Evolutionary conservation across 2,113 vertebrate species (phyloP).

Genomic region (Nematolebias whitei): DNA sequence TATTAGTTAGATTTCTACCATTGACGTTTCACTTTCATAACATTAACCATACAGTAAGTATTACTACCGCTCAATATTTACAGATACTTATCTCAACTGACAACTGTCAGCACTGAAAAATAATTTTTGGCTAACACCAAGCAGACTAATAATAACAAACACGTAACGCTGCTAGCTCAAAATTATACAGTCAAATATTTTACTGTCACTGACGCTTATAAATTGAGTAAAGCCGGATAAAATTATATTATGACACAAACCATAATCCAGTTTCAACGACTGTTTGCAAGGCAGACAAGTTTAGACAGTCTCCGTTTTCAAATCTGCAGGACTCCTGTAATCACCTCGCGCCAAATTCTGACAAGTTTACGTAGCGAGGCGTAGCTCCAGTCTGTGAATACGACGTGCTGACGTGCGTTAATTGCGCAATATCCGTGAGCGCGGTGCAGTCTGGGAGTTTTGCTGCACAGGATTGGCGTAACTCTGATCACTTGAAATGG

Average conservation of each 20-base stretch:
- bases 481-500: constrained; percentile 74
- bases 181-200: neutral
- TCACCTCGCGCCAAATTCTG: constrained; percentile 71
- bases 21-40: neutral
- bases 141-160: constrained; percentile 6
- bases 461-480: constrained; percentile 68
- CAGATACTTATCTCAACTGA: no score
- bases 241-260: neutral
- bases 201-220: constrained; percentile 12
- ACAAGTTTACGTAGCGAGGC: constrained; percentile 26
- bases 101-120: constrained; percentile 8
- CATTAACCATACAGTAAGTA: neutral
- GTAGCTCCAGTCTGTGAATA: constrained; percentile 45
- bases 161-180: neutral
- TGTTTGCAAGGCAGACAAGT: neutral
- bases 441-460: constrained; percentile 73
- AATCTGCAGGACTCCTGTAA: neutral
- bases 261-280: constrained; percentile 14
- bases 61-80: neutral
- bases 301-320: neutral
- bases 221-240: rapidly evolving
- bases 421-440: constrained; percentile 60
- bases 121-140: constrained; percentile 6
- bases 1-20: neutral
- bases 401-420: neutral